phyloP scores from a whole-genome alignment of 2,888 invertebrate species.

The Mellilla xanthometata region DNA sequence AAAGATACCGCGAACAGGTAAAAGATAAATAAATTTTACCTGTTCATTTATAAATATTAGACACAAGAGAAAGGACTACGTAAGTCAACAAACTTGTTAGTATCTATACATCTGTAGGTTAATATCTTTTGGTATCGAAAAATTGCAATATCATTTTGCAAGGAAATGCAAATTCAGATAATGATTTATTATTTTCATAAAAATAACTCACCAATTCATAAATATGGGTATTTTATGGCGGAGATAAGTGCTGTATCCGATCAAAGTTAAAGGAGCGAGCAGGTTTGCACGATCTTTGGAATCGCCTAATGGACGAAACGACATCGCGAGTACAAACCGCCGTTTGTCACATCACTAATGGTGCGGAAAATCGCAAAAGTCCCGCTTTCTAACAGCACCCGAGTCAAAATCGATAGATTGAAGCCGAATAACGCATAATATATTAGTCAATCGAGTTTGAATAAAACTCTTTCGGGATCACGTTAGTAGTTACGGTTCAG shows the following conservation, averaged over 20 bases:
- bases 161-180: slow-evolving; percentile 18
- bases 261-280: slow-evolving; percentile 64
- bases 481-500: slow-evolving; percentile 8
- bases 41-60: too few relatives aligned
- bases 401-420: slow-evolving; percentile 63
- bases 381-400: slow-evolving; percentile 60
- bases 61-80: too few relatives aligned
- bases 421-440: slow-evolving; percentile 55
- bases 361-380: slow-evolving; percentile 70
- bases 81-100: too few relatives aligned
- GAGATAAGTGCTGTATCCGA: slow-evolving; percentile 55
- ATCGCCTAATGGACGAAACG: slow-evolving; percentile 73
- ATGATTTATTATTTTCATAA: slow-evolving; percentile 29
- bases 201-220: slow-evolving; percentile 29
- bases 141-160: slow-evolving; percentile 20
- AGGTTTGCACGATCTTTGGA: slow-evolving; percentile 66
- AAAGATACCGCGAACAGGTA: too few relatives aligned
- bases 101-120: too few relatives aligned
- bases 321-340: slow-evolving; percentile 69
- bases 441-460: slow-evolving; percentile 41
- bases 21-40: too few relatives aligned
- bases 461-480: slow-evolving; percentile 24
- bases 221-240: slow-evolving; percentile 31
- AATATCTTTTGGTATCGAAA: slow-evolving; percentile 1
- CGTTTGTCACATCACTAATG: slow-evolving; percentile 76